Percentiles rank a stretch among this genome's conserved stretches.
Evolutionary conservation across 2,888 invertebrate genomes (phyloP).

Genomic region (Drosophila pegasa): DNA sequence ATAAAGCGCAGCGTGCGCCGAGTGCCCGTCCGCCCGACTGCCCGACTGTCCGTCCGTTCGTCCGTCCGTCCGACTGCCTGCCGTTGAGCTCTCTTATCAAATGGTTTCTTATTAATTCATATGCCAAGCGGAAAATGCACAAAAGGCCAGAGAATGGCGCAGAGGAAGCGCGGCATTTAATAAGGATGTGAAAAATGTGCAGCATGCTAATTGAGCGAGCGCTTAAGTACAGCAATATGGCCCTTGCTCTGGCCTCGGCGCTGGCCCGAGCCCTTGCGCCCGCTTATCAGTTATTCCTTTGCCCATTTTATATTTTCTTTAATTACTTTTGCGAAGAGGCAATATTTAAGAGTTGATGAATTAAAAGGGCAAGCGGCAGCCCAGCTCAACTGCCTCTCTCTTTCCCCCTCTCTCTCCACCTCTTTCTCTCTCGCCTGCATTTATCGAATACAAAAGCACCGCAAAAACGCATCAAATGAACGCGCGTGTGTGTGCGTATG

Average conservation of each 20-base stretch:
- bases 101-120: constrained; percentile 64
- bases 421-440: constrained; percentile 41
- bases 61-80: neutral
- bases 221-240: constrained; percentile 30
- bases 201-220: constrained; percentile 71
- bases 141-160: constrained; percentile 14
- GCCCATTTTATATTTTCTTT: constrained; percentile 37
- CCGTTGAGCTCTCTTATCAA: constrained; percentile 28
- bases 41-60: neutral
- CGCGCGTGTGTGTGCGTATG: constrained; percentile 3
- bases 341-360: constrained; percentile 59
- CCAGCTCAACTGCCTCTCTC: neutral
- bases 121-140: constrained; percentile 51
- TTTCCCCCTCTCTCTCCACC: neutral
- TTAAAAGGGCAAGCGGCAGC: constrained; percentile 33
- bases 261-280: neutral
- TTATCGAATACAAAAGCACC: constrained; percentile 51
- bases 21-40: neutral
- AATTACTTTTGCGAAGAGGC: constrained; percentile 49
- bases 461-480: constrained; percentile 29
- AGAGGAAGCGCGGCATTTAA: constrained; percentile 48
- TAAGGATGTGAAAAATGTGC: constrained; percentile 75
- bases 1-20: constrained; percentile 55
- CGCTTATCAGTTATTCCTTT: constrained; percentile 39
- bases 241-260: neutral